Evolutionary conservation across 1,140 invertebrate genomes (phyloP), one percentile per base, ranked within the genome.

Genomic region (Acromyrmex charruanus): DNA sequence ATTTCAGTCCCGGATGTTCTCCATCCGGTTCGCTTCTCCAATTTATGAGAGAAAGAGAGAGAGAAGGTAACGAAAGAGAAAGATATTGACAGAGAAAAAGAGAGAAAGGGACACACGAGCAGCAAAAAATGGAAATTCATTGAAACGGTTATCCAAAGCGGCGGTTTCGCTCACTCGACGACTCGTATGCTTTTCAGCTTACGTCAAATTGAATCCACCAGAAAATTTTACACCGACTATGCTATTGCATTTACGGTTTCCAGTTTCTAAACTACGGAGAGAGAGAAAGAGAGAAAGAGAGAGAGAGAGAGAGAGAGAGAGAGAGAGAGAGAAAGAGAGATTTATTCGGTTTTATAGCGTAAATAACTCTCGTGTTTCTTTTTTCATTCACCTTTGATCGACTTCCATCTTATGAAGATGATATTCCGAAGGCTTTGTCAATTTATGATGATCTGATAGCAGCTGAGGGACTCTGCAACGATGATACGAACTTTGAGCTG

Each of bases 381-480:
- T 49, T 75, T 77, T 51, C 21, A 74, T 68, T 51, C 18, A 6
- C 2, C 2, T 84, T 75, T 75, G 80, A 80, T 80, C 77, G 49
- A 69, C 31, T 80, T 55, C 16, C 65, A 69, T 81, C 49, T 35
- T 71, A 55, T 10, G 66, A 71, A 81, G 51, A 21, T 49, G 79
- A 49, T 81, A 81, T 81, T 71, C 66, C 49, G 77, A 44, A 81
- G 35, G 51, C 35, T 58, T 35, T 31, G 21, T 58, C 49, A 65
- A 35, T 71, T 81, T 81, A 81, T 44, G 65, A 81, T 81, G 65
- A 81, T 71, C 65, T 71, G 79, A 81, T 81, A 81, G 79, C 35
- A 35, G 10, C 44, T n/a, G 25, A 79, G 49, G 25, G 59, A 71
- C 21, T 58, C 28, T 9, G 44, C 25, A 44, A 44, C 10, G 61